Percentiles rank a stretch among this genome's conserved stretches.
phyloP scores from a whole-genome alignment of 2,113 vertebrate genomes.

The Mormoops blainvillei region DNA sequence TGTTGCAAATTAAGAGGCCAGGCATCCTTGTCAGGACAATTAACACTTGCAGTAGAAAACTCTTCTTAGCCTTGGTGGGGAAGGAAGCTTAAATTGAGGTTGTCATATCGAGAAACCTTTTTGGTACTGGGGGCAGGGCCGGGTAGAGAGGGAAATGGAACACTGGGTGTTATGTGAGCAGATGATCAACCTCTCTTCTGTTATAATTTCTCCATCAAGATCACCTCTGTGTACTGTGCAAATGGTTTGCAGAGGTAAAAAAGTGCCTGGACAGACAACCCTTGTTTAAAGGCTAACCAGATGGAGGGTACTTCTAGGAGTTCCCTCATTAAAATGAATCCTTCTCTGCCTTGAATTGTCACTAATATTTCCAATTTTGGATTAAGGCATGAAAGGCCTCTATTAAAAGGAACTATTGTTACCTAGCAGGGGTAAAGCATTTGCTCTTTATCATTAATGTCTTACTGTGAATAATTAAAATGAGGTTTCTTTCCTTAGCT shows the following conservation, averaged over 20 bases:
- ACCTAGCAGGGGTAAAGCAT: constrained; percentile 33
- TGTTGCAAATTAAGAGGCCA: constrained; percentile 27
- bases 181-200: background rate
- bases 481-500: constrained; percentile 12
- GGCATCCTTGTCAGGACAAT: constrained; percentile 6
- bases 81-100: background rate
- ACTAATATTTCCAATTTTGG: constrained; percentile 9
- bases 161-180: background rate
- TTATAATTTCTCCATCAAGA: background rate
- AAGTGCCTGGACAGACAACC: background rate
- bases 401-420: constrained; percentile 39
- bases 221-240: background rate
- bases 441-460: constrained; percentile 53
- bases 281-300: background rate
- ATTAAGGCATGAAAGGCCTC: background rate
- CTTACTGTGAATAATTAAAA: constrained; percentile 68
- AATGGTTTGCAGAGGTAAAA: background rate
- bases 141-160: background rate
- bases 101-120: background rate
- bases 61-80: background rate
- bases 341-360: background rate
- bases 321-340: background rate
- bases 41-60: background rate
- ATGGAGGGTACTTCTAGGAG: background rate
- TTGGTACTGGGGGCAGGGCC: background rate